Percentiles rank a stretch among this genome's conserved stretches.
phyloP scores from a whole-genome alignment of 2,888 invertebrate genomes.

The Panzeria rudis region DNA sequence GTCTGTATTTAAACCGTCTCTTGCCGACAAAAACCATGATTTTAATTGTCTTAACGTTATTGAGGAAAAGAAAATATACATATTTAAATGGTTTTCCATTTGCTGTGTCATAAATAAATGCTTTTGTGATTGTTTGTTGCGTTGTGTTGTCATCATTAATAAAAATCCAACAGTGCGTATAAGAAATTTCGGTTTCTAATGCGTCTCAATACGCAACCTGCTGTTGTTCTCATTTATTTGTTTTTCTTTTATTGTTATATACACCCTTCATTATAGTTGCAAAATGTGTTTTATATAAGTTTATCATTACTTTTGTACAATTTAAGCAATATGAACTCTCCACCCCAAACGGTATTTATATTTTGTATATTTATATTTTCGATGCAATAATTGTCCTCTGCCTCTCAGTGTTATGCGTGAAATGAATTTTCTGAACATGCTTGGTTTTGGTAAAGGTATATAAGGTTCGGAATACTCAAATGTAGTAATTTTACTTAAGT shows the following conservation, averaged over 20 bases:
- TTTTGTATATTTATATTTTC: background rate
- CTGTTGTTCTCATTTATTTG: slow-evolving; percentile 4
- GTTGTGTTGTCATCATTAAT: slow-evolving; percentile 36
- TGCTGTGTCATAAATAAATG: background rate
- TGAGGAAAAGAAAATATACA: background rate
- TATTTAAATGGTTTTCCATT: slow-evolving; percentile 8
- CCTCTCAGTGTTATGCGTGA: too few relatives aligned
- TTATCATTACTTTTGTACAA: background rate
- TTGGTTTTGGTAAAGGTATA: too few relatives aligned
- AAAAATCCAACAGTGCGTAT: slow-evolving; percentile 29
- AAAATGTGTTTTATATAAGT: background rate
- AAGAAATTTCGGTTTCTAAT: slow-evolving; percentile 22
- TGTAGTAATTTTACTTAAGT: too few relatives aligned
- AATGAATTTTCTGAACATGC: too few relatives aligned
- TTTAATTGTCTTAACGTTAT: slow-evolving; percentile 15
- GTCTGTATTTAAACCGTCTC: background rate
- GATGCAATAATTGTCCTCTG: too few relatives aligned
- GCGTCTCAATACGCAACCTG: slow-evolving; percentile 2
- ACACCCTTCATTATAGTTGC: background rate
- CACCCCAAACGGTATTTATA: background rate
- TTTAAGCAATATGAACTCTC: too few relatives aligned
- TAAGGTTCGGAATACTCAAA: too few relatives aligned
- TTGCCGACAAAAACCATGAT: slow-evolving; percentile 1
- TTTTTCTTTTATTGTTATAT: background rate
- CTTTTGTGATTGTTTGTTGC: background rate